Percentiles rank a stretch among this genome's conserved stretches.
Evolutionary conservation across 2,888 invertebrate species (phyloP).

Genomic region (Nemurella pictetii): DNA sequence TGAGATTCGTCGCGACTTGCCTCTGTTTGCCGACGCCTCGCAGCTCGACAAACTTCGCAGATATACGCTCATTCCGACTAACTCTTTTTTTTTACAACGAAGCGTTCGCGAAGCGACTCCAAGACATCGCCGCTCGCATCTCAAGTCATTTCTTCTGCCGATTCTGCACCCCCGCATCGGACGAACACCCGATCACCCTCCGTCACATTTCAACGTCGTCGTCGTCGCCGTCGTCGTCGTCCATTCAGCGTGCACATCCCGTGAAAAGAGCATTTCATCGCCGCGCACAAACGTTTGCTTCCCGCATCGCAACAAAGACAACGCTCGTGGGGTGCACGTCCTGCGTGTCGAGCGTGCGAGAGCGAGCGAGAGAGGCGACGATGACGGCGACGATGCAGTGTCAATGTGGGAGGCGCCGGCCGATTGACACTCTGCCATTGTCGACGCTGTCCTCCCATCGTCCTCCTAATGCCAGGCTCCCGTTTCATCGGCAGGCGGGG

Average conservation of each 20-base stretch:
- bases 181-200: neutral
- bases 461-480: slow-evolving; percentile 14
- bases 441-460: slow-evolving; percentile 15
- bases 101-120: too few species aligned
- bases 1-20: too few species aligned
- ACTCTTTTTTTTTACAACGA: too few species aligned
- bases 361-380: neutral
- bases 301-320: neutral
- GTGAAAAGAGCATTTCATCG: slow-evolving; percentile 26
- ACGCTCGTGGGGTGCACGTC: too few species aligned
- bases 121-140: too few species aligned
- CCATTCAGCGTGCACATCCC: neutral
- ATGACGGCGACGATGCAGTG: neutral
- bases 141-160: too few species aligned
- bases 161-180: too few species aligned
- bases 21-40: too few species aligned
- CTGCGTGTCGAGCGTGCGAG: too few species aligned
- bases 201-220: neutral
- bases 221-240: neutral
- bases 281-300: slow-evolving; percentile 13
- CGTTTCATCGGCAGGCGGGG: neutral
- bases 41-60: too few species aligned
- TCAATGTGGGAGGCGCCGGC: slow-evolving; percentile 21
- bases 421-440: slow-evolving; percentile 20
- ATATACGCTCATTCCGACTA: too few species aligned